Base-by-base conservation (phyloP, 2,797 vertebrate genomes). In the Sebastes aleutianus region DNA sequence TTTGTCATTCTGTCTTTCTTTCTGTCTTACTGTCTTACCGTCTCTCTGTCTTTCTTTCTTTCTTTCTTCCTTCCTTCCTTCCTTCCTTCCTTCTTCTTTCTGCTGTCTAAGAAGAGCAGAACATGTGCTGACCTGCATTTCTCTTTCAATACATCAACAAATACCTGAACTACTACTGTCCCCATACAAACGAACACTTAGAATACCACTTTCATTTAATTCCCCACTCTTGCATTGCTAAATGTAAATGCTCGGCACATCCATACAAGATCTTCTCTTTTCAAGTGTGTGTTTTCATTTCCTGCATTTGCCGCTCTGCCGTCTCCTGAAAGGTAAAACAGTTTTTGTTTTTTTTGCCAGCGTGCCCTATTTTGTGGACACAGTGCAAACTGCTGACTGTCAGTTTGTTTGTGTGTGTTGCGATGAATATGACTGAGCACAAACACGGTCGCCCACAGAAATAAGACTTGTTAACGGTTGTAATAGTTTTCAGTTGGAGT, bases 301-400 rank as follows among this genome's bases (percentile, higher is more conserved):
- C 57, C 57, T 53, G 81, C 56, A 36, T 74, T 75, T 74, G 70
- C 61, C 3, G 71, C 79, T 76, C 69, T 9, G 39, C 78, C 47
- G 6, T 78, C 50, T 67, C 76, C 72, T 86, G 74, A 90, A 77
- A 87, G 81, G 78, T 68, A 82, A 12, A 88, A 87, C 66, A 61
- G 14, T 56, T 78, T 74, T 78, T 78, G 4, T 10, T 34, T 57
- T 26, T 26, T 84, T 56, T 53, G 74, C 85, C 65, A 74, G 12
- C 50, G 22, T 61, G 62, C 63, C 82, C 84, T 75, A 43, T 91
- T 93, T 73, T 74, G 74, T 22, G 58, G 77, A 75, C 74, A 64
- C 82, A 70, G 74, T 70, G 58, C 75, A 87, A 91, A 93, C 81
- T 88, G 93, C 92, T 93, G 91, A 92, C 89, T 68, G 67, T 86